Conservation (phyloP, 2,888 invertebrate species). For the Erebia palarica region DNA sequence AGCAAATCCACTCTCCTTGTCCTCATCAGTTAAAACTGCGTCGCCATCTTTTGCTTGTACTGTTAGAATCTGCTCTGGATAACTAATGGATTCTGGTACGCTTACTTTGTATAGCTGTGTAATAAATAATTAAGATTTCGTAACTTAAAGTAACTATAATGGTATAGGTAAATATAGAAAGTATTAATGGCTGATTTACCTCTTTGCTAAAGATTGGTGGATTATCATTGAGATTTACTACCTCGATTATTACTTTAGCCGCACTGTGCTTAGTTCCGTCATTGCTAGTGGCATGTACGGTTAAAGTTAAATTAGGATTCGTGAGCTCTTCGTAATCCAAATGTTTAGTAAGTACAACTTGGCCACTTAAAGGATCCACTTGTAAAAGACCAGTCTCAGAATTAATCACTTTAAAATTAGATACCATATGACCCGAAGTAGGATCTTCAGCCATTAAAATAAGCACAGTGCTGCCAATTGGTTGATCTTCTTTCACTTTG, state of each 20-base stretch:
- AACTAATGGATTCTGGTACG: conserved; percentile 86
- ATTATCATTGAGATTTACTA: conserved; percentile 91
- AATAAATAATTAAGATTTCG: not conserved
- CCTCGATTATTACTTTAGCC: conserved; percentile 86
- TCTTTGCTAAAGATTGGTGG: conserved; percentile 86
- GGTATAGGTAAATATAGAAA: too few relatives aligned
- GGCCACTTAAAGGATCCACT: conserved; percentile 86
- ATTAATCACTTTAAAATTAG: conserved; percentile 82
- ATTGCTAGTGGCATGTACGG: conserved; percentile 80
- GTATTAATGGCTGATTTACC: conserved; percentile 54
- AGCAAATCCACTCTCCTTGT: conserved; percentile 84
- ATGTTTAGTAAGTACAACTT: conserved; percentile 87
- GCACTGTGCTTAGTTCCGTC: conserved; percentile 83
- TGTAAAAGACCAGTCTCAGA: conserved; percentile 80
- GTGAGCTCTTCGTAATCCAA: conserved; percentile 90
- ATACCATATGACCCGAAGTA: conserved; percentile 83
- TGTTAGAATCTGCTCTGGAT: conserved; percentile 85
- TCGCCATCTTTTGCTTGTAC: conserved; percentile 89
- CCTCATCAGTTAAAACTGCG: conserved; percentile 81
- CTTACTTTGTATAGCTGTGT: conserved; percentile 85
- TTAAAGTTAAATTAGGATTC: conserved; percentile 81
- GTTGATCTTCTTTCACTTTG: conserved; percentile 88
- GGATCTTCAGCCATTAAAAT: conserved; percentile 86
- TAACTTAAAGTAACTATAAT: too few relatives aligned
- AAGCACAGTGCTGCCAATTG: conserved; percentile 87